Percentiles rank a stretch among this genome's conserved stretches.
phyloP scores from a whole-genome alignment of 2,113 vertebrate species.

The Psittacara wagleri region DNA sequence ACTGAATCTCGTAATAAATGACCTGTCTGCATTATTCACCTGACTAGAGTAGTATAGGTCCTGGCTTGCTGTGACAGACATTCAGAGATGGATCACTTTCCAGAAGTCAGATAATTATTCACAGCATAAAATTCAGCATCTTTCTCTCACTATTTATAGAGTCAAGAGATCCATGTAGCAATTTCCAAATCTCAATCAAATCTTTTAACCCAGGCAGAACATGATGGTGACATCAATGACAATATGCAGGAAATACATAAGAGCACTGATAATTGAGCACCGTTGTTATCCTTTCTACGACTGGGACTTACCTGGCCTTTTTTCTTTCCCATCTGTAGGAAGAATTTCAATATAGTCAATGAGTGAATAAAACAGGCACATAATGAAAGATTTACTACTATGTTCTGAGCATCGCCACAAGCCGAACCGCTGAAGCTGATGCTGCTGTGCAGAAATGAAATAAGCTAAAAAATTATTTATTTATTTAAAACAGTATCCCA shows the following conservation, averaged over 20 bases:
- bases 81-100: background rate
- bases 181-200: background rate
- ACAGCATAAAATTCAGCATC: background rate
- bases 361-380: background rate
- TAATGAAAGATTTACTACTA: background rate
- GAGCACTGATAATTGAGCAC: background rate
- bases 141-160: background rate
- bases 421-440: background rate
- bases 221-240: background rate
- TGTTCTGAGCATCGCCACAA: background rate
- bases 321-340: constrained; percentile 16
- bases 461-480: background rate
- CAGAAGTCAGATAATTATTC: background rate
- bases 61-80: background rate
- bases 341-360: background rate
- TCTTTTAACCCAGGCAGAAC: background rate
- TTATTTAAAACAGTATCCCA: constrained; percentile 14
- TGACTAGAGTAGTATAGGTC: background rate
- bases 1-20: background rate
- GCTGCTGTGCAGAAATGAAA: background rate
- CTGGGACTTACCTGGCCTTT: constrained; percentile 33
- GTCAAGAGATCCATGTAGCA: background rate
- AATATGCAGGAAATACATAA: background rate
- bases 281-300: background rate
- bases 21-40: background rate